Percentiles rank a stretch among this genome's conserved stretches.
Conservation (phyloP, 2,888 invertebrate species). For the Lasiommata megera region DNA sequence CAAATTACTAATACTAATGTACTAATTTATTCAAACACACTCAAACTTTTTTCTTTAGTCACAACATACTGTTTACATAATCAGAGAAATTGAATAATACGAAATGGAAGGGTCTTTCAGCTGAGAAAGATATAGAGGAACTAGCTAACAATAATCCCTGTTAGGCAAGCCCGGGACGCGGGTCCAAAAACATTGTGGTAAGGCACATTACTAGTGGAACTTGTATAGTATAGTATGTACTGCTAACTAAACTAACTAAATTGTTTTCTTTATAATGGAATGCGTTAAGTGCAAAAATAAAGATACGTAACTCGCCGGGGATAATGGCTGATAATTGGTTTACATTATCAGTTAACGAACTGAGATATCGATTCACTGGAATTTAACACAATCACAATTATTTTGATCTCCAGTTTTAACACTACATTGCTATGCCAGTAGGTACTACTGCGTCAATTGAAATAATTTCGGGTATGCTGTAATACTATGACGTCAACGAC, state of each 20-base stretch:
- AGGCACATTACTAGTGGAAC: no score
- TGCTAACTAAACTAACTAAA: background rate
- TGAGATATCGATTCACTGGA: constrained; percentile 49
- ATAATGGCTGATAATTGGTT: constrained; percentile 41
- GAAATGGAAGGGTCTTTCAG: no score
- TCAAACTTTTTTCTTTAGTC: no score
- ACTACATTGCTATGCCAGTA: constrained; percentile 21
- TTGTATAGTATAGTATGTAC: no score
- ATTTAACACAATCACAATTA: constrained; percentile 44
- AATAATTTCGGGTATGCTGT: constrained; percentile 7
- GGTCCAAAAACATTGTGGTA: no score
- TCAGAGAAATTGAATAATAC: no score
- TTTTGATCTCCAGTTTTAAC: constrained; percentile 44
- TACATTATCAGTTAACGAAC: constrained; percentile 48
- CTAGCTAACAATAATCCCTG: no score
- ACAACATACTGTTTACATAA: no score
- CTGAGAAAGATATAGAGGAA: no score
- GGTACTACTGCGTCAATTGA: background rate
- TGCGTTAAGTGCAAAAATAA: constrained; percentile 24
- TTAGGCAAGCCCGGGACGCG: no score
- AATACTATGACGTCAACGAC: background rate
- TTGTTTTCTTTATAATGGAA: background rate
- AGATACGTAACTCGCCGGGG: constrained; percentile 27
- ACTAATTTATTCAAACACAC: no score
- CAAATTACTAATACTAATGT: no score